Evolutionary conservation across 2,797 vertebrate species (phyloP).

Genomic region (Trematomus bernacchii): DNA sequence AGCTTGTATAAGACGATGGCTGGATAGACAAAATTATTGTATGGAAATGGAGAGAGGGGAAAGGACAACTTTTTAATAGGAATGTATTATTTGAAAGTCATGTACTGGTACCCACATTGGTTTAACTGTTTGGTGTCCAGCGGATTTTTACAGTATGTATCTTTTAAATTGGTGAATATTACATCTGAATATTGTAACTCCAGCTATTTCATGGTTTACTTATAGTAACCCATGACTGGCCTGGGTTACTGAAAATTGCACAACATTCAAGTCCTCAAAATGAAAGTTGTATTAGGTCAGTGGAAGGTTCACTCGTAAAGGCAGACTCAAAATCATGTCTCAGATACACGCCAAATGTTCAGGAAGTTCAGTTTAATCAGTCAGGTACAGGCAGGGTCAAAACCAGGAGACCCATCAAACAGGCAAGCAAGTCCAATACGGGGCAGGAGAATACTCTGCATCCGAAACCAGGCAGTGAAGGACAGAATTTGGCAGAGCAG

Average conservation of each 20-base stretch:
- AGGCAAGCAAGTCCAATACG: too few species aligned
- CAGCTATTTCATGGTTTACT: neutral
- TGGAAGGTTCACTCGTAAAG: neutral
- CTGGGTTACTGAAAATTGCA: neutral
- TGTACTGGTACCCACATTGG: neutral
- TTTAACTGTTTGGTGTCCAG: neutral
- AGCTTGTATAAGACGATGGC: slow-evolving; percentile 18
- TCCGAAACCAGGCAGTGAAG: too few species aligned
- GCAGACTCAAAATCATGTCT: too few species aligned
- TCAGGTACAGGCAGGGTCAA: too few species aligned
- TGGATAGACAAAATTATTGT: slow-evolving; percentile 23
- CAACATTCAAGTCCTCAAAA: neutral
- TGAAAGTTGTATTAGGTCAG: neutral
- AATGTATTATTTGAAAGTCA: slow-evolving; percentile 15
- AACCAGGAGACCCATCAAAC: too few species aligned
- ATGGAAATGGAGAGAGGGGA: slow-evolving; percentile 3
- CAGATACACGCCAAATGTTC: too few species aligned
- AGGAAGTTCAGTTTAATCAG: too few species aligned
- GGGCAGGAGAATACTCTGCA: too few species aligned
- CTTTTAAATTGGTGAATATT: neutral
- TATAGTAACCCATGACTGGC: neutral
- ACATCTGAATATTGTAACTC: neutral
- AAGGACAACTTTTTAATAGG: neutral
- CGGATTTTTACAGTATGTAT: neutral
- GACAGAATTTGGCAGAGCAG: too few species aligned